Conservation (phyloP, 2,797 vertebrate species). For the Amniataba percoides region DNA sequence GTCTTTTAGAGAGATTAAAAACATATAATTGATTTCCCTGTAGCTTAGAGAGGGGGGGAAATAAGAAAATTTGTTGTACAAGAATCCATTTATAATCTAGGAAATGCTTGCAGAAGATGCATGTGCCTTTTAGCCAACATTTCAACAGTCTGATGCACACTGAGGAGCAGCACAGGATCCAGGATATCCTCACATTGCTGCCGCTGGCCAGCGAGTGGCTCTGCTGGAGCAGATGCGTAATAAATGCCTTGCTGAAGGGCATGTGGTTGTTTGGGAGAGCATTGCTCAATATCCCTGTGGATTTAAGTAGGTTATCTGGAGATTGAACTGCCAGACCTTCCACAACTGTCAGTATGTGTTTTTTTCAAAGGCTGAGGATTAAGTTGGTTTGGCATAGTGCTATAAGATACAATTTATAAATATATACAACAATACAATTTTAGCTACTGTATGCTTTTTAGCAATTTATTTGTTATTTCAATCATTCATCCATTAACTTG, state of each 20-base stretch:
- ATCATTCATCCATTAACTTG: background rate
- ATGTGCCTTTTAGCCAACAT: background rate
- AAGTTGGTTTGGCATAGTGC: too few relatives aligned
- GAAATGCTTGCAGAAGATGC: conserved; percentile 9
- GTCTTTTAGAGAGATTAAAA: conserved; percentile 28
- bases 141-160: conserved; percentile 16
- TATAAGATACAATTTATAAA: too few relatives aligned
- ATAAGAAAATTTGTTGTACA: conserved; percentile 20
- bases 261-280: conserved; percentile 17
- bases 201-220: conserved; percentile 18
- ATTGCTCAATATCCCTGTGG: conserved; percentile 16
- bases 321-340: conserved; percentile 8
- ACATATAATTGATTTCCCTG: conserved; percentile 27
- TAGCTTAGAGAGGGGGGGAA: conserved; percentile 4
- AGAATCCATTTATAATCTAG: background rate
- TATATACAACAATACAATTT: too few relatives aligned
- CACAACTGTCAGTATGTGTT: background rate
- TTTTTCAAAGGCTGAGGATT: too few relatives aligned
- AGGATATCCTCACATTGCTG: conserved; percentile 15
- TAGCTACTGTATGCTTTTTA: background rate
- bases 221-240: conserved; percentile 28
- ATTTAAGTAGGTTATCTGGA: conserved; percentile 20
- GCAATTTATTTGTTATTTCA: background rate
- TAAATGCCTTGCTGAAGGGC: conserved; percentile 50
- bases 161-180: background rate